These are phyloP conservation scores for Paralichthys olivaceus DNA, from an alignment of 2,113 vertebrate species.

Conservation along the genomic window DNA sequence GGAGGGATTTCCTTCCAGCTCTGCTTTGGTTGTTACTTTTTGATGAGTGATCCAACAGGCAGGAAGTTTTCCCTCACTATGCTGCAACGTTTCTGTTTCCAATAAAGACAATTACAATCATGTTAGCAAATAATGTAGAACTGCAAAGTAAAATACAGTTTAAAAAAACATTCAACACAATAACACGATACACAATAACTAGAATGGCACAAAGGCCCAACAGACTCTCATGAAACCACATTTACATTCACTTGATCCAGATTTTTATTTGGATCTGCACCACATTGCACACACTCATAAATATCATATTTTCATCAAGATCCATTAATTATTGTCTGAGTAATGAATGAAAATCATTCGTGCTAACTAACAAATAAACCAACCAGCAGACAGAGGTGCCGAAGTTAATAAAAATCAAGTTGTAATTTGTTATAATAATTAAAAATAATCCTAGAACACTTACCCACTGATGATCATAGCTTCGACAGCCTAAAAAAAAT, in stretches of 20 bases:
- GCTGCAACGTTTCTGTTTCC: neutral
- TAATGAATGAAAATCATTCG: too few species aligned
- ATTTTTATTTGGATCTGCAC: too few species aligned
- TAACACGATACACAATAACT: neutral
- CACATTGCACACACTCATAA: too few species aligned
- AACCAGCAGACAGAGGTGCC: too few species aligned
- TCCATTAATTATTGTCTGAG: too few species aligned
- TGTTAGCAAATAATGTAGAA: neutral
- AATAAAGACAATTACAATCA: neutral
- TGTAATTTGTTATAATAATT: neutral
- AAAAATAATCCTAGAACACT: neutral
- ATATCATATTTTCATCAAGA: too few species aligned
- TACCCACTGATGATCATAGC: fast-evolving
- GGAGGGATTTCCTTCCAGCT: neutral
- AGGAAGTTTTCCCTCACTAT: neutral
- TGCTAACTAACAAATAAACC: too few species aligned
- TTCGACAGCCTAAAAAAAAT: fast-evolving
- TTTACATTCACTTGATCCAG: too few species aligned
- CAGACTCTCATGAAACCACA: too few species aligned
- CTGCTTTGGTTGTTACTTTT: neutral
- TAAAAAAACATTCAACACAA: neutral
- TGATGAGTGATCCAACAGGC: neutral
- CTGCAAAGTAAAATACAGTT: neutral
- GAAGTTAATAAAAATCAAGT: neutral
- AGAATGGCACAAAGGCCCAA: too few species aligned